Base-by-base conservation (phyloP, 2,888 invertebrate species). In the Scaptomyza reducta region DNA sequence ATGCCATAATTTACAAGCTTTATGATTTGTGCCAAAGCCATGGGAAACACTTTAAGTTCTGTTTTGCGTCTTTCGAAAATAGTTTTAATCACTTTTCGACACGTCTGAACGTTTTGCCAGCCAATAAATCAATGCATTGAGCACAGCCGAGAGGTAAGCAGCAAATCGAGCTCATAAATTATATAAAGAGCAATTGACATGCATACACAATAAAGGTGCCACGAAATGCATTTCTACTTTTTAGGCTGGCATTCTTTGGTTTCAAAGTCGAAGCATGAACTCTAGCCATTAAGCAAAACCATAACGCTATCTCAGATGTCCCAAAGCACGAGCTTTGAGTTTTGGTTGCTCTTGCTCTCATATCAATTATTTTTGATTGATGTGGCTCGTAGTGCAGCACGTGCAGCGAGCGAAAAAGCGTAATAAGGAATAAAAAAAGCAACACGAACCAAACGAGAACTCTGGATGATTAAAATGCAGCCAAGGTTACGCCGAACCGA, bases 301-400 rank as follows among this genome's bases (percentile, higher is more conserved):
- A 64, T 54, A 73, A 29, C 40, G 60, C 46, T 74, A 71, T 74
- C 86, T 77, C 31, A 70, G 85, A 87, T 84, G 70, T 60, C 61
- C 60, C 47, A 62, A 54, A 65, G 85, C 87, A 72, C 73, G 60
- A 76, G 65, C 61, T 73, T 71, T 40, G 18, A 16, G 31, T n/a
- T 49, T 22, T 3, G 22, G 22, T 22, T 22, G 22, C 22, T 31
- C n/a, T 56, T 79, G 82, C 87, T 83, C 82, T 86, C 83, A 82
- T 63, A 83, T 88, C 88, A 83, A 83, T 83, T 83, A 76, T 88
- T 46, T 88, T 82, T 83, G 87, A 83, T 83, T 83, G 88, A 83
- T 83, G 82, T 79, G 82, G 69, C 69, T 65, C 56, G 56, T 25
- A 74, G 66, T 65, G 60, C 61, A 77, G 87, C 81, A 87, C 81